Evolutionary conservation across 2,113 vertebrate species (phyloP).

Genomic region (Datnioides undecimradiatus): DNA sequence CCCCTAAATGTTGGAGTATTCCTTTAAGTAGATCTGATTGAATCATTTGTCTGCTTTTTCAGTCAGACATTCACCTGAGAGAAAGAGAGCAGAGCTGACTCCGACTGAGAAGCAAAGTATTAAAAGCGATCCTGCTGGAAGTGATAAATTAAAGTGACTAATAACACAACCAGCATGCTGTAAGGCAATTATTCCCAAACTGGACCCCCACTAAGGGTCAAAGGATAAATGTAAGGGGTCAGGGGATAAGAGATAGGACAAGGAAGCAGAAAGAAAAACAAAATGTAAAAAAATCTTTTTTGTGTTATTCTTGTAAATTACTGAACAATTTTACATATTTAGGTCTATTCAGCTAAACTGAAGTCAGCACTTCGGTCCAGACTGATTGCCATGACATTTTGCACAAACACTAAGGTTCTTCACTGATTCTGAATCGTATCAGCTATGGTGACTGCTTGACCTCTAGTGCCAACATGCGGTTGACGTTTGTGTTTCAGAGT

Average conservation of each 20-base stretch:
- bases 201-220: neutral
- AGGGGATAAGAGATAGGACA: neutral
- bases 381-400: neutral
- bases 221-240: neutral
- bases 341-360: neutral
- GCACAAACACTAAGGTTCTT: no score
- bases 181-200: neutral
- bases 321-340: neutral
- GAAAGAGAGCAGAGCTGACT: neutral
- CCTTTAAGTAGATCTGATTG: neutral
- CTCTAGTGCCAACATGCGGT: neutral
- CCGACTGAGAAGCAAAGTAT: neutral
- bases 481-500: no score
- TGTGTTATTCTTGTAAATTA: neutral
- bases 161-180: neutral
- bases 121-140: neutral
- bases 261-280: neutral
- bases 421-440: no score
- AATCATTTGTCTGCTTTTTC: neutral
- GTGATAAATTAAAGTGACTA: neutral
- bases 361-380: no score
- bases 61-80: slow-evolving; percentile 3
- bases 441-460: neutral
- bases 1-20: neutral
- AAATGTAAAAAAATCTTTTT: no score